Evolutionary conservation across 1,140 invertebrate species (phyloP), one percentile per base, ranked within the genome.

Genomic region (Ceratina calcarata): DNA sequence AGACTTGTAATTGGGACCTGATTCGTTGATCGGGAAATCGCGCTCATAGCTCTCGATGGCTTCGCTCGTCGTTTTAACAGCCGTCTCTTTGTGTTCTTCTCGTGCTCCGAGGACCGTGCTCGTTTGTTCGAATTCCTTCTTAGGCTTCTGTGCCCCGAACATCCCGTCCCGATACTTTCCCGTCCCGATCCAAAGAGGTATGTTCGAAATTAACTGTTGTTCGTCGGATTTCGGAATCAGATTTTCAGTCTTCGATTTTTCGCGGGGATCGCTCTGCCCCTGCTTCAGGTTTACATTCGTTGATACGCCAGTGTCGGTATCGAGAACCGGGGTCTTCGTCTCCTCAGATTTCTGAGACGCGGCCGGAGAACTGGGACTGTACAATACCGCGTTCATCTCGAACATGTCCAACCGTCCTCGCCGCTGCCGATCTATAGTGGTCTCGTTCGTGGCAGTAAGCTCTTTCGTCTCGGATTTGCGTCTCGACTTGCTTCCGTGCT

Each of bases 301-400:
- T 68, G 3, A n/a, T 76, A 84, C 20, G 58, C 32, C 6, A 15
- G 6, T 20, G 27, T 32, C 27, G 2, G 27, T 4, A 4, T 32
- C 27, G 2, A 32, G 27, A 32, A 32, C 4, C 27, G 4, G 10
- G 37, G 15, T 24, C 7, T 68, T 24, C 15, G 22, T 57, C 2
- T 86, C 88, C n/a, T 92, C 90, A 12, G 91, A 90, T 55, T 90
- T 92, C 16, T 90, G 86, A 1, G 91, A 91, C 8, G 83, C 85
- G 32, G 87, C 91, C 20, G 91, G 90, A 3, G 91, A 92, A 79
- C 90, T 92, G 0, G 91, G 91, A 83, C 91, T 92, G 45, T 92
- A 91, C 0, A 91, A 49, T 49, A 84, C 83, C 0, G 80, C 62
- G 37, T 85, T 82, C 78, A 86, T 83, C 66, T 85, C 66, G 3